phyloP scores from a whole-genome alignment of 2,797 vertebrate genomes.

The Clamator glandarius region DNA sequence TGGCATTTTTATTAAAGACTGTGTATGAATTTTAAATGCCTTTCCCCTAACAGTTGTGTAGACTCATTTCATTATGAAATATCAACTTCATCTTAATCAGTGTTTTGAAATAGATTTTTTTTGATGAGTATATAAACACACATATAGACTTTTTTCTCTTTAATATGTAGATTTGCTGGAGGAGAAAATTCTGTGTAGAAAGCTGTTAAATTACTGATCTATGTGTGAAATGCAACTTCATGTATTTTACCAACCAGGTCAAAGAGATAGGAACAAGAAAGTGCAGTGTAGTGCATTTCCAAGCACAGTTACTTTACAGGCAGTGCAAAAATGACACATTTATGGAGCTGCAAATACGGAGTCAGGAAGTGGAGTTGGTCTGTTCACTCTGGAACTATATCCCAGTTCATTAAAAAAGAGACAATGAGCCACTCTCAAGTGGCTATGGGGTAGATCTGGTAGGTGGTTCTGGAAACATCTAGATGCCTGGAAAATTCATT shows the following conservation, averaged over 20 bases:
- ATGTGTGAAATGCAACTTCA: neutral
- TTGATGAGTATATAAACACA: neutral
- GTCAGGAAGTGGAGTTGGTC: neutral
- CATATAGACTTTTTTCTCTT: neutral
- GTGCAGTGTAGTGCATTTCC: neutral
- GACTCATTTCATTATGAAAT: neutral
- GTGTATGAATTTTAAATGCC: neutral
- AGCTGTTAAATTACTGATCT: neutral
- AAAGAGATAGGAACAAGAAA: neutral
- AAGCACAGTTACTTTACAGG: neutral
- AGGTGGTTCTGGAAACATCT: neutral
- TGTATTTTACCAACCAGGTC: neutral
- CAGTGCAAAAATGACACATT: neutral
- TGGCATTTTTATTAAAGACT: neutral
- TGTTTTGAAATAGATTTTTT: neutral
- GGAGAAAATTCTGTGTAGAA: neutral
- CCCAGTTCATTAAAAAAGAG: neutral
- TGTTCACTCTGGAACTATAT: neutral
- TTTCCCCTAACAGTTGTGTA: neutral
- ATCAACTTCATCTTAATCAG: neutral
- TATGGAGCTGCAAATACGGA: neutral
- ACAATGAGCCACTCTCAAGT: neutral
- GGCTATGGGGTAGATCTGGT: neutral
- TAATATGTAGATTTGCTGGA: neutral
- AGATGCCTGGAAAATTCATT: neutral